phyloP scores from a whole-genome alignment of 2,888 invertebrate species.

The Gerris lacustris region DNA sequence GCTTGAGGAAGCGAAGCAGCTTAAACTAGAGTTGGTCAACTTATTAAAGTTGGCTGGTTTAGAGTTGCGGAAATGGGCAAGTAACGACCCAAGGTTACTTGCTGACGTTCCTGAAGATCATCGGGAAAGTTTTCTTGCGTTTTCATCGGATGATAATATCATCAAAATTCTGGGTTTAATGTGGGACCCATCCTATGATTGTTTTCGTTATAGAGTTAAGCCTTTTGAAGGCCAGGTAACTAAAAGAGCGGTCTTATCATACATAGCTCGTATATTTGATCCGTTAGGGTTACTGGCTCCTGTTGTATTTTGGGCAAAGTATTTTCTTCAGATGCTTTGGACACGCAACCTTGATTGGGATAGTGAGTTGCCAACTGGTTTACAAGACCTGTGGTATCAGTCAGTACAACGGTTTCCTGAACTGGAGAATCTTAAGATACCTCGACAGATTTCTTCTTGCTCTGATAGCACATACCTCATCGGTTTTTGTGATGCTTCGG shows the following conservation, averaged over 20 bases:
- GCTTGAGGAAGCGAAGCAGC: constrained; percentile 8
- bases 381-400: too few species aligned
- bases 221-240: too few species aligned
- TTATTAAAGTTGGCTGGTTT: constrained; percentile 23
- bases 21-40: constrained; percentile 14
- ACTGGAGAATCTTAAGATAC: too few species aligned
- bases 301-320: too few species aligned
- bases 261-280: too few species aligned
- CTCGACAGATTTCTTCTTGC: too few species aligned
- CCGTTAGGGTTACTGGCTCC: too few species aligned
- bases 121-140: constrained; percentile 4
- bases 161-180: constrained; percentile 13
- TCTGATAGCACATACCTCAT: too few species aligned
- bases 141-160: constrained; percentile 13
- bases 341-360: constrained; percentile 20
- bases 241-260: too few species aligned
- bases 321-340: too few species aligned
- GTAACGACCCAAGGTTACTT: constrained; percentile 14
- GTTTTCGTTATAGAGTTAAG: not conserved
- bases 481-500: too few species aligned
- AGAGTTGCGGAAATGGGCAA: constrained; percentile 25
- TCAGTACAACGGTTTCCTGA: too few species aligned
- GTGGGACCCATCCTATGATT: constrained; percentile 2
- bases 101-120: not conserved
- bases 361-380: constrained; percentile 34